Percentiles rank a stretch among this genome's conserved stretches.
Conservation (phyloP, 2,888 invertebrate species). For the Agrenia bidenticulata region DNA sequence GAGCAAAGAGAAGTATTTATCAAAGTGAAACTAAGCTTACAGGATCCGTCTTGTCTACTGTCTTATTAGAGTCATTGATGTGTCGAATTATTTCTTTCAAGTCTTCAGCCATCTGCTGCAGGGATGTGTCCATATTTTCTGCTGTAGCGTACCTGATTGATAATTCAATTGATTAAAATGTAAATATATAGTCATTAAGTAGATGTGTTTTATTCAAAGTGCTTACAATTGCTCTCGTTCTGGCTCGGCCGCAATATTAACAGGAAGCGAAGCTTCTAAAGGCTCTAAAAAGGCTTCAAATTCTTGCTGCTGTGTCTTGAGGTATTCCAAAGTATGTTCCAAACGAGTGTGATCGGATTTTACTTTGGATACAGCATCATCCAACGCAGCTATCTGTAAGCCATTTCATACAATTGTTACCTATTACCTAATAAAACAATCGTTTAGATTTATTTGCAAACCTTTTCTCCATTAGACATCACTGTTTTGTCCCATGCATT, state of each 20-base stretch:
- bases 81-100: conserved; percentile 93
- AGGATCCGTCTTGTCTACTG: conserved; percentile 81
- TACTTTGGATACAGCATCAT: conserved; percentile 82
- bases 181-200: background rate
- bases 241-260: conserved; percentile 67
- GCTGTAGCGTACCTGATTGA: conserved; percentile 73
- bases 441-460: conserved; percentile 54
- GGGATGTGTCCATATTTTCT: conserved; percentile 85
- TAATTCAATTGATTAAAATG: conserved; percentile 24
- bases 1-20: too few relatives aligned
- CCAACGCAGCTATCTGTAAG: conserved; percentile 74
- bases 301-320: conserved; percentile 87
- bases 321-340: conserved; percentile 91
- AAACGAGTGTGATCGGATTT: conserved; percentile 85
- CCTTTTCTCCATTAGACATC: conserved; percentile 88
- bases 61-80: conserved; percentile 82
- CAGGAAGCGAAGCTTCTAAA: conserved; percentile 62
- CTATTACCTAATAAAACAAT: conserved; percentile 1
- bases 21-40: too few relatives aligned
- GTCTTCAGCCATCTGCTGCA: conserved; percentile 93
- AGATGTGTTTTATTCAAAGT: too few relatives aligned
- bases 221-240: conserved; percentile 57
- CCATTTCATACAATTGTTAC: background rate
- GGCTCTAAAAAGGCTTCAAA: conserved; percentile 82
- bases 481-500: conserved; percentile 93